Evolutionary conservation across 2,113 vertebrate genomes (phyloP).

Genomic region (Mohoua ochrocephala): DNA sequence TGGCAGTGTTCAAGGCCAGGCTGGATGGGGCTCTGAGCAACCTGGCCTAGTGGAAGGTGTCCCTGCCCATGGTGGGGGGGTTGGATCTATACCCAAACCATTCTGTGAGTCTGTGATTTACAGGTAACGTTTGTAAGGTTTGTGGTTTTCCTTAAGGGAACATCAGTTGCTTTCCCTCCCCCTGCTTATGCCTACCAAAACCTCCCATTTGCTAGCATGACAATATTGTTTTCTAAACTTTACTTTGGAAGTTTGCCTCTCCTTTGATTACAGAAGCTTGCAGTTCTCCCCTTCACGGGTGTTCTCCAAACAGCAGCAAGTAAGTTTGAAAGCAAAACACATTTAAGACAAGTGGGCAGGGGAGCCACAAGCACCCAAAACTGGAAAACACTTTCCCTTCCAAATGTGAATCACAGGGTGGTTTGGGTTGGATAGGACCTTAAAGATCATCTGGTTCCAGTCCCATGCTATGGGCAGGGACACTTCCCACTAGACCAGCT

Average conservation of each 20-base stretch:
- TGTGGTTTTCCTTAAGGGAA: not conserved
- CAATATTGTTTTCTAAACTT: not conserved
- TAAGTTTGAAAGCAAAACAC: not conserved
- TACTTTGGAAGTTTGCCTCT: conserved; percentile 1
- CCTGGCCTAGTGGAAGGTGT: not conserved
- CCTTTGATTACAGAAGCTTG: not conserved
- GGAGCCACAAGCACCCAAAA: not conserved
- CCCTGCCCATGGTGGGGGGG: accelerated
- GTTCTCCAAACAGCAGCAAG: not conserved
- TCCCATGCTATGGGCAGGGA: not conserved
- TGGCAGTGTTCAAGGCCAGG: not conserved
- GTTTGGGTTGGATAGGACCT: not conserved
- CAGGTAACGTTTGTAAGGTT: not conserved
- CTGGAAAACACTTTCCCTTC: not conserved
- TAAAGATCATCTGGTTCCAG: not conserved
- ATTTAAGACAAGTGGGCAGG: not conserved
- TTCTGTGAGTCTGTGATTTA: not conserved
- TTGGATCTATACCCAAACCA: not conserved
- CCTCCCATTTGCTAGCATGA: not conserved
- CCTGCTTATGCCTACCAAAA: not conserved
- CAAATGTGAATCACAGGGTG: not conserved
- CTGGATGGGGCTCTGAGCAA: not conserved
- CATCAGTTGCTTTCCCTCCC: accelerated
- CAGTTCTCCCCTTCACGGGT: not conserved
- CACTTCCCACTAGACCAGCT: not conserved